These are phyloP conservation scores for Leptodactylus fuscus DNA, from an alignment of 2,113 vertebrate species.

Conservation along the genomic window DNA sequence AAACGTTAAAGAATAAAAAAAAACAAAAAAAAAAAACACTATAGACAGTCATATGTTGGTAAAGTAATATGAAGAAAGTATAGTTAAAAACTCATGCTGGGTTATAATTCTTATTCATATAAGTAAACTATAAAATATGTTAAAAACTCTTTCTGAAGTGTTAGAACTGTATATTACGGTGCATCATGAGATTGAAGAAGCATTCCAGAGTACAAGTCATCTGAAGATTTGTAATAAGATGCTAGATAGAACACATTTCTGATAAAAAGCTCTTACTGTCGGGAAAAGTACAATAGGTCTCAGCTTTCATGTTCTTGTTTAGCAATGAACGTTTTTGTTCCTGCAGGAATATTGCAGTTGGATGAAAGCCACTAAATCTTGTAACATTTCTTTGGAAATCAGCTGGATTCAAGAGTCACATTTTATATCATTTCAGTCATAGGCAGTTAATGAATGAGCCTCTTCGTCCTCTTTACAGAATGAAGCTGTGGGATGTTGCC, in stretches of 20 bases:
- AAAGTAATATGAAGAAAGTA: too few relatives aligned
- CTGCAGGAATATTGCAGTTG: not conserved
- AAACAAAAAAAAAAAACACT: too few relatives aligned
- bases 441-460: not conserved
- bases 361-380: conserved; percentile 7
- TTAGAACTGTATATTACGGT: not conserved
- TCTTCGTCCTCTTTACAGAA: not conserved
- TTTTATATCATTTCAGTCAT: not conserved
- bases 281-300: not conserved
- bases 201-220: not conserved
- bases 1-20: too few relatives aligned
- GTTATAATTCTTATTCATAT: not conserved
- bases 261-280: not conserved
- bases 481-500: not conserved
- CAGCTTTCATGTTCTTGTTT: conserved; percentile 6
- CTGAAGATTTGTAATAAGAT: conserved; percentile 2
- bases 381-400: conserved; percentile 11
- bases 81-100: too few relatives aligned
- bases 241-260: not conserved
- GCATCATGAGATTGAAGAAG: not conserved
- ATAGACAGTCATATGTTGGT: too few relatives aligned
- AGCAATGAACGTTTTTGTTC: conserved; percentile 11
- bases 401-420: not conserved
- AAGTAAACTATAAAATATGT: not conserved
- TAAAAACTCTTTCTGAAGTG: not conserved